A percentile compares a stretch with the other conserved stretches of the same genome.
These are phyloP conservation scores for Agrotis segetum DNA, from an alignment of 2,888 invertebrate genomes.

Conservation along the genomic window DNA sequence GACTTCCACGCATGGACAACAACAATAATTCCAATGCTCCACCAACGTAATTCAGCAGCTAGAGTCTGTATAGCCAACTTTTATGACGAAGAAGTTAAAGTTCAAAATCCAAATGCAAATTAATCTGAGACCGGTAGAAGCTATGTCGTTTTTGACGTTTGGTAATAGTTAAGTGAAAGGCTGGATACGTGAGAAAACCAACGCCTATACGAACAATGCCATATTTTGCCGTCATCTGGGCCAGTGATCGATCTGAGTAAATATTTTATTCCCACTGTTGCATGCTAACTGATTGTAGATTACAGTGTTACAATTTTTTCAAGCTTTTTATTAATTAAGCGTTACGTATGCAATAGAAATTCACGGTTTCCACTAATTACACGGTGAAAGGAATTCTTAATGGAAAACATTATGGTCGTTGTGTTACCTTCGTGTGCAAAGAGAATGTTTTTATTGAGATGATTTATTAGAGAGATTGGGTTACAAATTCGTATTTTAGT, in stretches of 20 bases:
- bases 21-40: conserved; percentile 84
- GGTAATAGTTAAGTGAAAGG: conserved; percentile 90
- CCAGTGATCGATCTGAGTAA: conserved; percentile 87
- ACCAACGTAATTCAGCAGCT: conserved; percentile 63
- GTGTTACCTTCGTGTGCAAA: conserved; percentile 50
- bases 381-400: conserved; percentile 53
- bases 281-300: conserved; percentile 80
- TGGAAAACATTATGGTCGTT: conserved; percentile 46
- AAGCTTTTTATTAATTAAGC: conserved; percentile 46
- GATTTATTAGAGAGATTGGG: conserved; percentile 34
- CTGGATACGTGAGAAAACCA: conserved; percentile 88
- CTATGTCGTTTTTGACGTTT: conserved; percentile 75
- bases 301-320: conserved; percentile 62
- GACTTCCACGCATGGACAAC: conserved; percentile 88
- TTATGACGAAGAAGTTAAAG: conserved; percentile 67
- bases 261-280: conserved; percentile 84
- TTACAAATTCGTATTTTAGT: conserved; percentile 16
- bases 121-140: conserved; percentile 29
- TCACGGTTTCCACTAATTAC: conserved; percentile 56
- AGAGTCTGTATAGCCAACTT: conserved; percentile 21
- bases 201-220: conserved; percentile 88
- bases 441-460: conserved; percentile 43
- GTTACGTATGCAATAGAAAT: conserved; percentile 58
- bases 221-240: conserved; percentile 87
- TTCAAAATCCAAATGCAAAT: conserved; percentile 64